A percentile compares a stretch with the other conserved stretches of the same genome.
Conservation (phyloP, 2,888 invertebrate species). For the Agrilus mali region DNA sequence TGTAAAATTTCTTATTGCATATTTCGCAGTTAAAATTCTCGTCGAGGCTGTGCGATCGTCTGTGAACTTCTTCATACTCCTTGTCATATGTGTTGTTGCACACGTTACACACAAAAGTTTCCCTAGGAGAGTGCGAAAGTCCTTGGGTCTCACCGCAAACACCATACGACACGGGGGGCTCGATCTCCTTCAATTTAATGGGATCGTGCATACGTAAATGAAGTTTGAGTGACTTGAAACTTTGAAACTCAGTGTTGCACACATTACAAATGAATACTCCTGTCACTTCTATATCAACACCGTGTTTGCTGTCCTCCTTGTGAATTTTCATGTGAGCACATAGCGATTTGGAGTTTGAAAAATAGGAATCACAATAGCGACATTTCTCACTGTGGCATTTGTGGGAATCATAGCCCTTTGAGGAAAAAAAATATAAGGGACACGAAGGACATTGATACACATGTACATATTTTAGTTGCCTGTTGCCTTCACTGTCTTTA, state of each 20-base stretch:
- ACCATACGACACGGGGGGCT: constrained; percentile 36
- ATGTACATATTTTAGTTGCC: constrained; percentile 17
- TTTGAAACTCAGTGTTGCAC: constrained; percentile 56
- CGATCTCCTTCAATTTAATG: constrained; percentile 40
- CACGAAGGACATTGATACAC: constrained; percentile 38
- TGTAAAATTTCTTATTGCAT: constrained; percentile 61
- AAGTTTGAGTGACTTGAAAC: constrained; percentile 52
- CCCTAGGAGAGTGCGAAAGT: constrained; percentile 28
- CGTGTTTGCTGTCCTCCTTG: constrained; percentile 22
- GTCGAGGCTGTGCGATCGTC: constrained; percentile 49
- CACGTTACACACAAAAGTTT: constrained; percentile 28
- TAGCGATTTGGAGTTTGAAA: constrained; percentile 42
- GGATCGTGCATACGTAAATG: constrained; percentile 67
- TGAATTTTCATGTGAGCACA: constrained; percentile 50
- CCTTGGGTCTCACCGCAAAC: constrained; percentile 23
- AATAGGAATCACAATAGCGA: constrained; percentile 36
- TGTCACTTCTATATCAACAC: constrained; percentile 6
- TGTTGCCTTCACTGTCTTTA: too few species aligned
- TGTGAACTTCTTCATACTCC: constrained; percentile 46
- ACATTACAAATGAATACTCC: constrained; percentile 43
- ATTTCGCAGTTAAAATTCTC: constrained; percentile 48
- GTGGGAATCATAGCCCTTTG: constrained; percentile 35
- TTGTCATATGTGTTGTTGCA: constrained; percentile 41
- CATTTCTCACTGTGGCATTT: constrained; percentile 31
- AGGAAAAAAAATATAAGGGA: constrained; percentile 33